Conservation (phyloP, 2,888 invertebrate genomes). For the Acrobasis consociella region DNA sequence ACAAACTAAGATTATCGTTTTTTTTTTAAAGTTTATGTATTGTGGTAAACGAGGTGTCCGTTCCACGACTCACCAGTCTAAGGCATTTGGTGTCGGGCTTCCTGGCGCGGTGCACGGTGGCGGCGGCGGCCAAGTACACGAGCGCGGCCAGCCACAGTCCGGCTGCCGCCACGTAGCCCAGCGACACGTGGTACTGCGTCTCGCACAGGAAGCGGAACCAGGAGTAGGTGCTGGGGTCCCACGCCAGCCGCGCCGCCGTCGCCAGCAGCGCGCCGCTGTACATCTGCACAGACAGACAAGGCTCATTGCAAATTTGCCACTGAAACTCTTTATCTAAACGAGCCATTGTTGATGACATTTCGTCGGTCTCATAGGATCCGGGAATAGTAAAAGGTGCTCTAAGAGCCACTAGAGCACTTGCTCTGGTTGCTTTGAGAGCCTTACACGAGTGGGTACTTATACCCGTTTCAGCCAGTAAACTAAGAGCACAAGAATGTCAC, state of each 20-base stretch:
- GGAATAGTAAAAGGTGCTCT: too few species aligned
- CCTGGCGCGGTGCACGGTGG: constrained; percentile 36
- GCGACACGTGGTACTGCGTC: constrained; percentile 75
- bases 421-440: too few species aligned
- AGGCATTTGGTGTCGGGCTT: constrained; percentile 25
- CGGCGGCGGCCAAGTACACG: constrained; percentile 62
- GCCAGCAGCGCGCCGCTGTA: constrained; percentile 78
- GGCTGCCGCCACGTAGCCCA: constrained; percentile 69
- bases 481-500: too few species aligned
- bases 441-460: too few species aligned
- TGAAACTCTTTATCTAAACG: too few species aligned
- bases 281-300: constrained; percentile 55
- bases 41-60: background rate
- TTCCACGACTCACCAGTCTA: constrained; percentile 4
- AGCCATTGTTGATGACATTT: too few species aligned
- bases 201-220: constrained; percentile 78
- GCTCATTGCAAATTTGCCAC: background rate
- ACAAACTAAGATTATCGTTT: too few species aligned
- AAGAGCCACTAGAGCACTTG: too few species aligned
- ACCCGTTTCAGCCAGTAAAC: too few species aligned
- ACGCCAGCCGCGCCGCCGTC: constrained; percentile 77
- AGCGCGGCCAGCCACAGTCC: constrained; percentile 74
- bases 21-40: too few species aligned
- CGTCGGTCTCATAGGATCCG: too few species aligned
- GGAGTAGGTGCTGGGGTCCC: constrained; percentile 79